Base-by-base conservation (phyloP, 2,797 vertebrate species). In the Danio choprae region DNA sequence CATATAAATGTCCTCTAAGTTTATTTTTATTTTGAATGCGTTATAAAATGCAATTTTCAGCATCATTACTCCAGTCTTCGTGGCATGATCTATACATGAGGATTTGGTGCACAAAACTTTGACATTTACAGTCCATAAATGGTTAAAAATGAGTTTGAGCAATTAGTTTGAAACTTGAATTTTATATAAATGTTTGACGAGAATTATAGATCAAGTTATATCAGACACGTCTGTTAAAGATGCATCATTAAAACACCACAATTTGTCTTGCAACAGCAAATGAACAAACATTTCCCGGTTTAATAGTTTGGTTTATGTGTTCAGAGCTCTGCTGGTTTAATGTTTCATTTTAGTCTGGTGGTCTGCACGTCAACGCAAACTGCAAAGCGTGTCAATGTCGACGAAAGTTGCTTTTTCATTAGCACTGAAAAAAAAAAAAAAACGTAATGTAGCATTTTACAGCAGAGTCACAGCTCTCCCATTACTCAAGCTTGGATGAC, bases 371-470 rank as follows among this genome's bases (percentile, higher is more conserved):
- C 75, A 67, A 11, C 41, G 7, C 63, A 43, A 60, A 62, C 79
- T 65, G 48, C 55, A 20, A 41, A 58, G 62, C 16, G 16, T 74
- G 70, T 83, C 79, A 50, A 43, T 84, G 73, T 78, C 75, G 84
- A 76, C 59, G 70, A 65, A 84, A 82, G 77, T 70, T 74, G 18
- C 51, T 81, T 86, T 86, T 82, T 83, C 85, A 86, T 87, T 86
- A 84, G 80, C 80, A 81, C 70, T 80, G 76, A 81, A 79, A 79
- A 80, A 73, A 69, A 69, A 53, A 29, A 29, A 29, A 51, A 51
- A 13, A 51, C 4, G 80, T 83, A 85, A 89, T 83, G 86, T 86
- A 75, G 78, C 81, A 48, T 85, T 89, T 87, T 85, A 87, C 75
- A 59, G 81, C 74, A 20, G 40, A 38, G 78, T 46, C 58, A 71